Evolutionary conservation across 2,888 invertebrate genomes (phyloP).

Genomic region (Thera obeliscata): DNA sequence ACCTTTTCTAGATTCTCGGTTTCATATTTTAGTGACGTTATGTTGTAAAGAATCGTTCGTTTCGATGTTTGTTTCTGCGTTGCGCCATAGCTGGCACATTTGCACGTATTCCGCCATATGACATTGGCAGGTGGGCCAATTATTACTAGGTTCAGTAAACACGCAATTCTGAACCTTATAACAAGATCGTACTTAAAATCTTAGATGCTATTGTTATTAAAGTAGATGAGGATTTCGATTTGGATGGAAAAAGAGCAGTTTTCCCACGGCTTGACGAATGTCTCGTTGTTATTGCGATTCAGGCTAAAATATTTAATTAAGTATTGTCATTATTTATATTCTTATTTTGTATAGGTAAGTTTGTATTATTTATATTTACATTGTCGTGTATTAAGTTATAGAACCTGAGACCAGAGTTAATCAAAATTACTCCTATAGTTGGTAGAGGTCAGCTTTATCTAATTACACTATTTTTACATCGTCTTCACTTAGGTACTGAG

Average conservation of each 20-base stretch:
- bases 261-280: conserved; percentile 18
- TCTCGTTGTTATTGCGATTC: conserved; percentile 14
- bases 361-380: background rate
- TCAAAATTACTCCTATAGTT: background rate
- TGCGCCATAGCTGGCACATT: conserved; percentile 50
- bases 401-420: background rate
- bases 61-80: conserved; percentile 35
- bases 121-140: conserved; percentile 52
- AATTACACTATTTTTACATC: no score
- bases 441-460: background rate
- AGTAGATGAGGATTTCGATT: conserved; percentile 1
- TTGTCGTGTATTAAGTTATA: no score
- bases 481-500: no score
- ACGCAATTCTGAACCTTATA: conserved; percentile 26
- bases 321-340: background rate
- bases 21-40: background rate
- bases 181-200: conserved; percentile 16
- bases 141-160: conserved; percentile 28
- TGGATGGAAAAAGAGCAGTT: conserved; percentile 11
- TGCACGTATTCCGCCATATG: conserved; percentile 48
- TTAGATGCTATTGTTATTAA: conserved; percentile 8
- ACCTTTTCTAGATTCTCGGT: background rate
- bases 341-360: background rate
- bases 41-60: conserved; percentile 16
- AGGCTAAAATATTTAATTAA: conserved; percentile 4